Evolutionary conservation across 2,888 invertebrate genomes (phyloP), one percentile per base, ranked within the genome.

Genomic region (Yponomeuta sedellus): DNA sequence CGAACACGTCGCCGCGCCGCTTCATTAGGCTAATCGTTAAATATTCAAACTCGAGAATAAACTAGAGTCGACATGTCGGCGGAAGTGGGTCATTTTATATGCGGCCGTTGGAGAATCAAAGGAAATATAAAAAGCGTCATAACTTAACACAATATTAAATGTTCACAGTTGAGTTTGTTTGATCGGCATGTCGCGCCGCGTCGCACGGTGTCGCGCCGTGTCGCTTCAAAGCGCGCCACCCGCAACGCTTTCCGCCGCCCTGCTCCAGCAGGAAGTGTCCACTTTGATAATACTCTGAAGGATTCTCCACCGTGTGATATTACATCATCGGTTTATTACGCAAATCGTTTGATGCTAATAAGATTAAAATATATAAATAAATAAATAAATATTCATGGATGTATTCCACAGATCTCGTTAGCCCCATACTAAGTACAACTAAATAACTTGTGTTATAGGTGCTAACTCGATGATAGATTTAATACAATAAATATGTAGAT

Each of bases 101-200:
- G 44, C 44, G 44, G 44, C 16, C 44, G 44, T 52, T 52, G 16
- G 44, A 16, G 1, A 52, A 52, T 52, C 44, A 52, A 52, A 52
- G 44, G 16, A 16, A 52, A 52, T 52, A 52, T 52, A 52, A 52
- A 34, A 52, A 52, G 44, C 12, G 44, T 52, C 44, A 52, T 52
- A 52, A n/a, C n/a, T n/a, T n/a, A n/a, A 52, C 44, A 52, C 16
- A 52, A 52, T 52, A 52, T 52, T 52, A 52, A 52, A 52, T 52
- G 44, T 52, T 34, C 3, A 34, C 34, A 34, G 34, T 34, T 52
- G 44, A 52, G 44, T 4, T 16, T 5, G 44, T 52, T 52, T 52
- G 44, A 52, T 52, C 44, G 44, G 16, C 12, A 16, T 16, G 44
- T 52, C 16, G 12, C 44, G 44, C 16, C 16, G 12, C 44, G 44